These are phyloP conservation scores for Spinus olivaceus DNA, from an alignment of 2,797 vertebrate species.

Conservation along the genomic window DNA sequence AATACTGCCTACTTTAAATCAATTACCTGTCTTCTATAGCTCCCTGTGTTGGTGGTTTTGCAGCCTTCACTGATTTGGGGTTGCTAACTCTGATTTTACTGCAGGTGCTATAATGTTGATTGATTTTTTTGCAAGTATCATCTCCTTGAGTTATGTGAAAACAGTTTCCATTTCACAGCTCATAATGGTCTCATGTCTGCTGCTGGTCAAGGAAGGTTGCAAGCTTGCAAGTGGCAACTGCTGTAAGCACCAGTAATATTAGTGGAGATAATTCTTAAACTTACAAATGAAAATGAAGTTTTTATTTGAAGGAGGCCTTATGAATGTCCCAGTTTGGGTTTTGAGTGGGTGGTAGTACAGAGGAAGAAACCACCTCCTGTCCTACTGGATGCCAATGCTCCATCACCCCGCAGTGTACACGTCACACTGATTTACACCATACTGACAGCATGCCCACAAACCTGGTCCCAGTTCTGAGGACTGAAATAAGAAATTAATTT, in stretches of 20 bases:
- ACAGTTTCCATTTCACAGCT: background rate
- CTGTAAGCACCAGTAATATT: background rate
- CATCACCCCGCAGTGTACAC: background rate
- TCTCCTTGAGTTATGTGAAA: background rate
- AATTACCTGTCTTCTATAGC: background rate
- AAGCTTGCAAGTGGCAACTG: background rate
- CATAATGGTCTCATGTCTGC: background rate
- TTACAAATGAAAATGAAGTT: background rate
- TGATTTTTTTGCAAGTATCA: background rate
- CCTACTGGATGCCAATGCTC: background rate
- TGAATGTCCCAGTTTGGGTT: background rate
- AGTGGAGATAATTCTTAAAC: background rate
- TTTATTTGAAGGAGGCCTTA: background rate
- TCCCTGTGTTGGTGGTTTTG: background rate
- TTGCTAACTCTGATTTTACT: background rate
- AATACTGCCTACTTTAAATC: background rate
- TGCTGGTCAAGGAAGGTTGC: background rate
- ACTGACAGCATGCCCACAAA: background rate
- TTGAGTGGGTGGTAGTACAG: background rate
- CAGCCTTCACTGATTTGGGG: background rate
- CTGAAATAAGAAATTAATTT: background rate
- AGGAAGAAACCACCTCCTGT: background rate
- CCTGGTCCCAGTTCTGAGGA: background rate
- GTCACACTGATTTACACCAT: background rate
- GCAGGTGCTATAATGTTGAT: background rate